Conservation (phyloP, 2,888 invertebrate species). For the Chrysina gloriosa region DNA sequence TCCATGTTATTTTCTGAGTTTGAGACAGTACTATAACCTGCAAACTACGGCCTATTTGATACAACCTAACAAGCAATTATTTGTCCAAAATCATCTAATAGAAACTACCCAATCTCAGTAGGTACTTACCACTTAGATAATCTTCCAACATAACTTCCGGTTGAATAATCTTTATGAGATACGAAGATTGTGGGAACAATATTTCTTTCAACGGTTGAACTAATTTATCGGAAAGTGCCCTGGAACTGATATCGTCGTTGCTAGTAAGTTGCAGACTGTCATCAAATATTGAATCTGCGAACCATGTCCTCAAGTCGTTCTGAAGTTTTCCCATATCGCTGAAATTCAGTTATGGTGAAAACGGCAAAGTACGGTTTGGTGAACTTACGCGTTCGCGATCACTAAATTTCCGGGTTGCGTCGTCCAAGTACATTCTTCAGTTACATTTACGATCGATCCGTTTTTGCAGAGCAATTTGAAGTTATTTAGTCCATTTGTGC, state of each 20-base stretch:
- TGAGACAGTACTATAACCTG: too few relatives aligned
- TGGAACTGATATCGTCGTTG: background rate
- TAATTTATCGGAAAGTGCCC: background rate
- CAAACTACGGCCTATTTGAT: too few relatives aligned
- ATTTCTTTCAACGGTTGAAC: slow-evolving; percentile 4
- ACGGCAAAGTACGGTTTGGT: background rate
- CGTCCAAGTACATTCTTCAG: background rate
- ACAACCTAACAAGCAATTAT: too few relatives aligned
- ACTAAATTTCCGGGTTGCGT: slow-evolving; percentile 2
- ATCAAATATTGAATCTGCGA: background rate
- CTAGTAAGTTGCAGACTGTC: background rate
- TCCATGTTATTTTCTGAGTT: too few relatives aligned
- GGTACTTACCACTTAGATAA: slow-evolving; percentile 15
- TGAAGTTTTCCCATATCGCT: background rate
- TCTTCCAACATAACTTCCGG: background rate
- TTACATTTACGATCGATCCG: background rate
- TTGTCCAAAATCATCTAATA: too few relatives aligned
- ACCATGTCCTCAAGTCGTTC: slow-evolving; percentile 11
- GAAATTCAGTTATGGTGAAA: background rate
- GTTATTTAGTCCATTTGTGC: background rate
- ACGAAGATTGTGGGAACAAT: background rate
- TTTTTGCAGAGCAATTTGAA: background rate
- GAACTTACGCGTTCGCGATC: slow-evolving; percentile 6
- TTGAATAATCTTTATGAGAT: background rate
- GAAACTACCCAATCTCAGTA: too few relatives aligned